Percentiles rank a stretch among this genome's conserved stretches.
phyloP scores from a whole-genome alignment of 2,888 invertebrate species.

The Yponomeuta cagnagella region DNA sequence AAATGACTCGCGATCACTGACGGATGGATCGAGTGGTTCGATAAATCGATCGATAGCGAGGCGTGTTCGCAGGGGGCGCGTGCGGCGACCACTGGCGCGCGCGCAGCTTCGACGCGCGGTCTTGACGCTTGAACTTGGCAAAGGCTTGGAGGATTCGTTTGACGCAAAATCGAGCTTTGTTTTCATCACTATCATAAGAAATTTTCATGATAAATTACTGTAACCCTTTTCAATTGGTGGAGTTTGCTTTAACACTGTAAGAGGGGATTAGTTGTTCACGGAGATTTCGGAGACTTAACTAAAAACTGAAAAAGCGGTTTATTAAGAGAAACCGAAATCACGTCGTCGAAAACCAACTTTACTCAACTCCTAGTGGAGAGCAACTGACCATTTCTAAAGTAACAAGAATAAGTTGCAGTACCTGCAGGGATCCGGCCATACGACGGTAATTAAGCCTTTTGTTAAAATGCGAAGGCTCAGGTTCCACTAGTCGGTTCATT shows the following conservation, averaged over 20 bases:
- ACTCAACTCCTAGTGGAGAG: background rate
- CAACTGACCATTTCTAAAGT: background rate
- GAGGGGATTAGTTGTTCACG: no score
- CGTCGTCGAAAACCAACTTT: background rate
- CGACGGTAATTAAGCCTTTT: slow-evolving; percentile 3
- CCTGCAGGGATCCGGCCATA: background rate
- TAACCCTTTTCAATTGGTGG: no score
- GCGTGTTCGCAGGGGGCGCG: slow-evolving; percentile 62
- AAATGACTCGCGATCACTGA: slow-evolving; percentile 1
- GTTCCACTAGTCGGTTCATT: background rate
- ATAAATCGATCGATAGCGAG: slow-evolving; percentile 30
- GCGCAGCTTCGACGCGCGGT: slow-evolving; percentile 32
- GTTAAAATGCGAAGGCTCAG: background rate
- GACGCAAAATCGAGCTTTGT: slow-evolving; percentile 7
- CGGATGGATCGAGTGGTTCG: slow-evolving; percentile 10
- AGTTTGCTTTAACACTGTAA: no score
- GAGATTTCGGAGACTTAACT: no score
- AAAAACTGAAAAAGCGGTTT: background rate
- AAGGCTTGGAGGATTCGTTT: slow-evolving; percentile 26
- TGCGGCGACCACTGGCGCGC: slow-evolving; percentile 53
- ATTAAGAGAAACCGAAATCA: no score
- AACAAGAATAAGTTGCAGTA: background rate
- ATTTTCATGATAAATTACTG: background rate
- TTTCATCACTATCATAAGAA: background rate
- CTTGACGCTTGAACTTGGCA: slow-evolving; percentile 58